These are phyloP conservation scores for Nemoura dubitans DNA, from an alignment of 2,888 invertebrate genomes.

Conservation along the genomic window DNA sequence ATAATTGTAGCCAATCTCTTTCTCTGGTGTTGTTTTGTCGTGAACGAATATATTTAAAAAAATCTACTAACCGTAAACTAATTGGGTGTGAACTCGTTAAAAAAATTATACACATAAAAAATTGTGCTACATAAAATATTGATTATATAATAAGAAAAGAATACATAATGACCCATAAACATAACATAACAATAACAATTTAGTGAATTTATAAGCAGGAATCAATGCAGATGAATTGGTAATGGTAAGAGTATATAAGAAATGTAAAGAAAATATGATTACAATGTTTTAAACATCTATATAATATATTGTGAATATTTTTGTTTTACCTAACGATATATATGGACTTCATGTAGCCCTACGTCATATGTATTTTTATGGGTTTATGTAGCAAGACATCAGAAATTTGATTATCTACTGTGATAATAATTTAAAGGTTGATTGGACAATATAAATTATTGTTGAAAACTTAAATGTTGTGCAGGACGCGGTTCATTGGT, in stretches of 20 bases:
- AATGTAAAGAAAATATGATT: neutral
- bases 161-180: neutral
- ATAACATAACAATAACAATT: neutral
- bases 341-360: neutral
- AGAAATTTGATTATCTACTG: neutral
- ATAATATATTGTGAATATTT: slow-evolving; percentile 9
- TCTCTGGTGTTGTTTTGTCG: slow-evolving; percentile 31
- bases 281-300: slow-evolving; percentile 3
- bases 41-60: slow-evolving; percentile 28
- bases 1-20: slow-evolving; percentile 10
- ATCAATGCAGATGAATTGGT: neutral
- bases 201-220: neutral
- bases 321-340: neutral
- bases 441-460: slow-evolving; percentile 12
- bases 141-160: neutral
- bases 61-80: slow-evolving; percentile 30
- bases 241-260: neutral
- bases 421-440: slow-evolving; percentile 12
- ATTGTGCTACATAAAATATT: slow-evolving; percentile 27
- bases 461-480: neutral
- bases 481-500: neutral
- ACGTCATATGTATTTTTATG: slow-evolving; percentile 12
- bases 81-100: slow-evolving; percentile 17
- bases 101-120: slow-evolving; percentile 24
- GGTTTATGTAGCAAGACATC: slow-evolving; percentile 4